These are phyloP conservation scores for Passer domesticus DNA, from an alignment of 2,113 vertebrate genomes.

Conservation along the genomic window DNA sequence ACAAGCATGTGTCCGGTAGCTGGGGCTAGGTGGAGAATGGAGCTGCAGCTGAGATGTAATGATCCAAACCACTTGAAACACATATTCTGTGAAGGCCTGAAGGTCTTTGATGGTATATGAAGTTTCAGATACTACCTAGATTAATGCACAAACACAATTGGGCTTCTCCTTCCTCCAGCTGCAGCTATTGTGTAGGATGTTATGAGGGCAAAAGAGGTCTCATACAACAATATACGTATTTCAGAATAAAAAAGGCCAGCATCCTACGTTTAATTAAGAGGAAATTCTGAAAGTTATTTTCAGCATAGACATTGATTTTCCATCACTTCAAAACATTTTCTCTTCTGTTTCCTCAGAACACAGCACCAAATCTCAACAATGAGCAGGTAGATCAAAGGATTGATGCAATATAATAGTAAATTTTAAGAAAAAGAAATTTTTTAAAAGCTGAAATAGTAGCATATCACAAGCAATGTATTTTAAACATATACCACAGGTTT, in stretches of 20 bases:
- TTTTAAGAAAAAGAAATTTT: not conserved
- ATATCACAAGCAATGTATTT: not conserved
- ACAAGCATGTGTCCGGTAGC: constrained; percentile 69
- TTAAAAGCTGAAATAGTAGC: not conserved
- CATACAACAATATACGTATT: not conserved
- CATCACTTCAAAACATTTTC: not conserved
- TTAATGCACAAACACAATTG: not conserved
- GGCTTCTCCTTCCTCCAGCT: not conserved
- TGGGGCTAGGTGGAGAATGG: constrained; percentile 64
- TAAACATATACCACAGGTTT: not conserved
- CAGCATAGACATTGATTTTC: not conserved
- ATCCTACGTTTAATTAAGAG: not conserved
- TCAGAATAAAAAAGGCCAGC: not conserved
- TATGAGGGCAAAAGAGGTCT: not conserved
- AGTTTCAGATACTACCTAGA: constrained; percentile 69
- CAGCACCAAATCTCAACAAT: not conserved
- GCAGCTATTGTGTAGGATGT: not conserved
- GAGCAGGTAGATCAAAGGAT: not conserved
- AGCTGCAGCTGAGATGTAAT: constrained; percentile 71
- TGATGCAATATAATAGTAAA: not conserved
- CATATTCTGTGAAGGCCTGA: constrained; percentile 75
- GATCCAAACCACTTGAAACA: constrained; percentile 78
- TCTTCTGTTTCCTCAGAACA: not conserved
- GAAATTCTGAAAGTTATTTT: not conserved
- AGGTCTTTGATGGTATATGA: constrained; percentile 63